Conservation (phyloP, 1,140 invertebrate genomes). For the Gryon sp. region DNA sequence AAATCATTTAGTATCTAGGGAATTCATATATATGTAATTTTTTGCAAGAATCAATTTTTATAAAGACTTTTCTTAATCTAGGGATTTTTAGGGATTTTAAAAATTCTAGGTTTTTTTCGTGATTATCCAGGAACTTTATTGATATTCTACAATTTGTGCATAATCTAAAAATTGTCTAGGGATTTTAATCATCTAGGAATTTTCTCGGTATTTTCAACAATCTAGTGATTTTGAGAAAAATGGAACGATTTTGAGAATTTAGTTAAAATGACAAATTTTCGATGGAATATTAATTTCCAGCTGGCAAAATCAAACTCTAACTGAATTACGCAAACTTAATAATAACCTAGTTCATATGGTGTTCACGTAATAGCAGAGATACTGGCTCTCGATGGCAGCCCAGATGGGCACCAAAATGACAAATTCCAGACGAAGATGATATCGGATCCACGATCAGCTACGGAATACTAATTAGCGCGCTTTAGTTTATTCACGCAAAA, state of each 20-base stretch:
- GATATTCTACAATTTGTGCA: no score
- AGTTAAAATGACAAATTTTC: conserved; percentile 6
- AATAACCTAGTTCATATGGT: conserved; percentile 59
- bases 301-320: conserved; percentile 43
- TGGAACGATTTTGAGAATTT: no score
- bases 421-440: conserved; percentile 56
- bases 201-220: no score
- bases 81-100: no score
- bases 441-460: conserved; percentile 54
- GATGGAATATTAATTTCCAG: conserved; percentile 29
- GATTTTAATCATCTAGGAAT: no score
- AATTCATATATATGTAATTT: no score
- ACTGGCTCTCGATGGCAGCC: conserved; percentile 47
- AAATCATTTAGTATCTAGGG: no score
- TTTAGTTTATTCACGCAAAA: conserved; percentile 45
- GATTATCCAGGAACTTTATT: no score
- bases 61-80: no score
- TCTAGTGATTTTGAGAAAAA: not conserved
- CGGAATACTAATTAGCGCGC: conserved; percentile 52
- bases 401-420: conserved; percentile 54
- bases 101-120: no score
- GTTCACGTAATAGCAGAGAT: conserved; percentile 47
- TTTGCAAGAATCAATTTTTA: no score
- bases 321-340: conserved; percentile 53
- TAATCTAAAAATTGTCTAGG: no score